Base-by-base conservation (phyloP, 2,888 invertebrate species). In the Mesoligia furuncula region DNA sequence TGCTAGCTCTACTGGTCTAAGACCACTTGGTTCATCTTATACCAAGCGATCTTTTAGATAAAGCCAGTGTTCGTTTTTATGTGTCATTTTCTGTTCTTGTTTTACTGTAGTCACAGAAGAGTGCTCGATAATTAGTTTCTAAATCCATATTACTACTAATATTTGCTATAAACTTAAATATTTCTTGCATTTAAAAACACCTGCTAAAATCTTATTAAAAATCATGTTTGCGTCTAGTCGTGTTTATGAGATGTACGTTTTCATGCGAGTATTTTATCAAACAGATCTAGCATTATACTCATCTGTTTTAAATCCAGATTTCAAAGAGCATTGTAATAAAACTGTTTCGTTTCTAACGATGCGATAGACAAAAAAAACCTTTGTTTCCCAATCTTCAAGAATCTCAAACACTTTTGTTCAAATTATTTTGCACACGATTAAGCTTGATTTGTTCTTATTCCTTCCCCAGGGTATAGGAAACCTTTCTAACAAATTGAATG, bases 171-270 rank as follows among this genome's bases (percentile, higher is more conserved):
- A 51, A n/a, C 36, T 45, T 62, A 77, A 62, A 64, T 67, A 15
- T 13, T 54, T 54, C n/a, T 15, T 17, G 13, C 9, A 36, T 36
- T 45, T n/a, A 1, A 42, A 36, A 65, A 65, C 48, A 66, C 20
- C 79, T 64, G 39, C 67, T 64, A 68, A 73, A 67, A 64, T 57
- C 54, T 42, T 80, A 62, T 74, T 64, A 73, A 57, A 71, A 81
- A 69, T 81, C 36, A 57, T 62, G 36, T 70, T 62, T 75, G 57
- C 64, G 73, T 72, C 78, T 76, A 67, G 62, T 73, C 81, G 77
- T 77, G 73, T 85, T 85, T 85, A 82, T 73, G 59, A 57, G 42
- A 59, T 61, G 62, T 75, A 78, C 45, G 36, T 82, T 87, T 87
- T 85, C 77, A 84, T 79, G 74, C 39, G 73, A 81, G 71, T 70